These are phyloP conservation scores for Callorhinus ursinus DNA, from an alignment of 2,113 vertebrate species.

Conservation along the genomic window DNA sequence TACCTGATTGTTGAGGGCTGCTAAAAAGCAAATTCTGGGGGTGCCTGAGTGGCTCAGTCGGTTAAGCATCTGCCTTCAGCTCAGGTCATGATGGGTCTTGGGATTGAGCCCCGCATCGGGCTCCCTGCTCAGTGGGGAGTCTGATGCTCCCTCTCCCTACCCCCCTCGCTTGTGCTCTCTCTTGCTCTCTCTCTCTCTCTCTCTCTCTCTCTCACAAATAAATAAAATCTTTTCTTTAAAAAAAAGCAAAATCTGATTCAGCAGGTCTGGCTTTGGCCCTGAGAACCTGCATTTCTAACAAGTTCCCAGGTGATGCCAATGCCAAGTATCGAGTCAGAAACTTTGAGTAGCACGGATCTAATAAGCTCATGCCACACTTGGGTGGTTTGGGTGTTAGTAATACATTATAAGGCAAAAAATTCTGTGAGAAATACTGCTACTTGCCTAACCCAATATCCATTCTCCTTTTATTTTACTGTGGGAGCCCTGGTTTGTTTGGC, in stretches of 20 bases:
- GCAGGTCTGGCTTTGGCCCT: background rate
- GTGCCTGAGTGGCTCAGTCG: background rate
- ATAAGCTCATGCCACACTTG: background rate
- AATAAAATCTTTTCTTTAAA: background rate
- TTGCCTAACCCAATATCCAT: background rate
- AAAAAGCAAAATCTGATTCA: constrained; percentile 5
- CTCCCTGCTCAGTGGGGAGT: background rate
- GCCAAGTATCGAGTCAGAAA: background rate
- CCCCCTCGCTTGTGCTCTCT: too few species aligned
- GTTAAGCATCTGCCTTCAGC: background rate
- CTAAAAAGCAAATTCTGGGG: constrained; percentile 5
- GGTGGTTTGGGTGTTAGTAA: background rate
- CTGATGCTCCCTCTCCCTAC: background rate
- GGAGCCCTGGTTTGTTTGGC: background rate
- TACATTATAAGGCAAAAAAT: background rate
- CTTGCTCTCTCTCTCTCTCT: background rate
- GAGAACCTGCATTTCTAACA: constrained; percentile 7
- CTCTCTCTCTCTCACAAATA: background rate
- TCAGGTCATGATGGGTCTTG: background rate
- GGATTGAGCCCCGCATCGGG: background rate
- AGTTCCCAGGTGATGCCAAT: background rate
- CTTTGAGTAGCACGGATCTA: background rate
- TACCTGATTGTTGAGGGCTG: background rate
- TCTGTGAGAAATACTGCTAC: background rate
- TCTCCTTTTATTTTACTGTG: background rate